Conservation (phyloP, 2,797 vertebrate genomes). For the Myotis pilosus region DNA sequence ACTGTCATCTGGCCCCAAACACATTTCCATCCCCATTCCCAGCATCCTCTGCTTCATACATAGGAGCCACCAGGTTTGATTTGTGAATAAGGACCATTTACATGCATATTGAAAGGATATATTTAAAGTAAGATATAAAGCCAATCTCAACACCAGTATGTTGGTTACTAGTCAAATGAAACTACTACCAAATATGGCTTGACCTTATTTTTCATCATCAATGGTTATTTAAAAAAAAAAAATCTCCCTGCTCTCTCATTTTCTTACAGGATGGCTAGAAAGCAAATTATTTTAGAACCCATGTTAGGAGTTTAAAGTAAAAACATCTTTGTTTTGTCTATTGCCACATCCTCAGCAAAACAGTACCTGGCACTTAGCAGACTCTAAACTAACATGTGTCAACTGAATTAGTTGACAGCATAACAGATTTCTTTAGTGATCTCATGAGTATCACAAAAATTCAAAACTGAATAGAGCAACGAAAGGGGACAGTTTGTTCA, state of each 20-base stretch:
- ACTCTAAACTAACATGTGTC: neutral
- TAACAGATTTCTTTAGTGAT: neutral
- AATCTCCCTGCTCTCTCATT: neutral
- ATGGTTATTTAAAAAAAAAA: neutral
- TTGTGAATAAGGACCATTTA: neutral
- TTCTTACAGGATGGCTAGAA: neutral
- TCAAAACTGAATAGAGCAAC: neutral
- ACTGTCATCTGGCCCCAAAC: rapidly evolving
- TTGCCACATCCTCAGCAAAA: neutral
- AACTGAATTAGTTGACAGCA: neutral
- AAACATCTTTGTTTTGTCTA: neutral
- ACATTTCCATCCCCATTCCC: neutral
- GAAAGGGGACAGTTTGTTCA: neutral
- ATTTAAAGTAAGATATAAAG: neutral
- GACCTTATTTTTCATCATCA: neutral
- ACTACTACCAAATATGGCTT: neutral
- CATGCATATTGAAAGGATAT: neutral
- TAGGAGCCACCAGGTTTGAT: neutral
- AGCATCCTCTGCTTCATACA: neutral
- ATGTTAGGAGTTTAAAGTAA: neutral
- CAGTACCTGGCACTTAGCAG: neutral
- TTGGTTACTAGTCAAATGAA: neutral
- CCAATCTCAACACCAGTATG: neutral
- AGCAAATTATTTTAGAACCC: neutral
- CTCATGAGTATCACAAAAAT: neutral